Conservation (phyloP, 1,140 invertebrate genomes). For the Triops cancriformis region DNA sequence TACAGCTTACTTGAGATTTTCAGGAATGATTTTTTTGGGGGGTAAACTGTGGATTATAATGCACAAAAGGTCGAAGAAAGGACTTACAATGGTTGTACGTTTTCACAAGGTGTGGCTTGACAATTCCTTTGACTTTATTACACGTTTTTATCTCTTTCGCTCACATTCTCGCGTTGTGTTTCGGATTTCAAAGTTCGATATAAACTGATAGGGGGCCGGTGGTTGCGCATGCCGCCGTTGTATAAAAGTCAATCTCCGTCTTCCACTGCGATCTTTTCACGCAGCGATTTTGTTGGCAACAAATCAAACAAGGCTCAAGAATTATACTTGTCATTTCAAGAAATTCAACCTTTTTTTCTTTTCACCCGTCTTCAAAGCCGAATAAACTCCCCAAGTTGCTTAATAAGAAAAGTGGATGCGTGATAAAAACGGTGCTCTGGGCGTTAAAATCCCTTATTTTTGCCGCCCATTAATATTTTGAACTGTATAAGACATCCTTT, state of each 20-base stretch:
- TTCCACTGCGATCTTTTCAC: not conserved
- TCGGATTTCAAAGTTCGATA: not conserved
- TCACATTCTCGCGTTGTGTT: not conserved
- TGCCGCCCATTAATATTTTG: not conserved
- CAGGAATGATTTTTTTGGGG: too few relatives aligned
- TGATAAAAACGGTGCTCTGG: not conserved
- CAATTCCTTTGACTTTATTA: not conserved
- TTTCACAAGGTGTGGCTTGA: not conserved
- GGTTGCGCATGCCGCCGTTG: not conserved
- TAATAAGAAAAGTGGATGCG: not conserved
- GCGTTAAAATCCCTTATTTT: not conserved
- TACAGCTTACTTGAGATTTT: too few relatives aligned
- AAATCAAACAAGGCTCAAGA: not conserved
- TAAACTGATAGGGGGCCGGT: not conserved
- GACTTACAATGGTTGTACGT: not conserved
- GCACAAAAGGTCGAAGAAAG: too few relatives aligned
- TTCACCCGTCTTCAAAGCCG: not conserved
- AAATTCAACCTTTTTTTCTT: not conserved
- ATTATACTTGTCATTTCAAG: not conserved
- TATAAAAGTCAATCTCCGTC: not conserved
- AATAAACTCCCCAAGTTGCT: not conserved
- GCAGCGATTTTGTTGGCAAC: slow-evolving; percentile 1
- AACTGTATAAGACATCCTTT: not conserved
- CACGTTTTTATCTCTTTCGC: not conserved
- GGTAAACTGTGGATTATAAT: too few relatives aligned